Conservation (phyloP, 2,113 vertebrate genomes). For the Elephantulus edwardii region DNA sequence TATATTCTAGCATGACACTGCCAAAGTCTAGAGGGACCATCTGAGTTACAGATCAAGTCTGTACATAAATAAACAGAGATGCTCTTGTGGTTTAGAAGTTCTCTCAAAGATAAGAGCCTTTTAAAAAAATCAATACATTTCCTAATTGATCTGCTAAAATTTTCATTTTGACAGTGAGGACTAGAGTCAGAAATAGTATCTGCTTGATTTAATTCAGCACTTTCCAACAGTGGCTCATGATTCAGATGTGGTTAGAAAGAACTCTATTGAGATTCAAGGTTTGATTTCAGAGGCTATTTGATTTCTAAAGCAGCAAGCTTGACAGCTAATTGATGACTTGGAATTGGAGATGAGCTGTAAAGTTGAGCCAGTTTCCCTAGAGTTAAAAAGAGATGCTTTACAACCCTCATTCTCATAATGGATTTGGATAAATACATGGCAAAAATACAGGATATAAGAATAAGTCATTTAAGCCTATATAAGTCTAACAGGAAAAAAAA, state of each 20-base stretch:
- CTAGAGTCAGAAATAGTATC: slow-evolving; percentile 60
- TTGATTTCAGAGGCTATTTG: slow-evolving; percentile 54
- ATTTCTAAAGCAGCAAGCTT: slow-evolving; percentile 66
- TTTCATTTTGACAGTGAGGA: slow-evolving; percentile 58
- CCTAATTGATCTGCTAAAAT: slow-evolving; percentile 68
- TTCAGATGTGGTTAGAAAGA: slow-evolving; percentile 65
- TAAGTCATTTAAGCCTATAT: slow-evolving; percentile 10
- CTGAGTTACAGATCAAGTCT: slow-evolving; percentile 40
- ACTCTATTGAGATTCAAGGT: slow-evolving; percentile 48
- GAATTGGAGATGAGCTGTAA: slow-evolving; percentile 65
- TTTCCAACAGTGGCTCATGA: slow-evolving; percentile 48
- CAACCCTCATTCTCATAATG: slow-evolving; percentile 15
- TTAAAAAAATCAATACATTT: slow-evolving; percentile 59
- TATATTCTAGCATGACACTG: not conserved
- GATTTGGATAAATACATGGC: slow-evolving; percentile 55
- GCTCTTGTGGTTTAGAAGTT: slow-evolving; percentile 56
- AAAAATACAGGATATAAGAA: slow-evolving; percentile 45
- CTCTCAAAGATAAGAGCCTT: slow-evolving; percentile 58
- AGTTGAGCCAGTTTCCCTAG: slow-evolving; percentile 40
- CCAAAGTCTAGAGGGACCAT: not conserved
- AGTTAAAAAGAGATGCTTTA: slow-evolving; percentile 29
- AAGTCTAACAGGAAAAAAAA: not conserved
- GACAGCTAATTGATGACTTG: slow-evolving; percentile 73
- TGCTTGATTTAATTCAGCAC: slow-evolving; percentile 72
- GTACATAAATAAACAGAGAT: slow-evolving; percentile 35